Percentiles rank a stretch among this genome's conserved stretches.
Conservation (phyloP, 2,888 invertebrate genomes). For the Cyclophora punctaria region DNA sequence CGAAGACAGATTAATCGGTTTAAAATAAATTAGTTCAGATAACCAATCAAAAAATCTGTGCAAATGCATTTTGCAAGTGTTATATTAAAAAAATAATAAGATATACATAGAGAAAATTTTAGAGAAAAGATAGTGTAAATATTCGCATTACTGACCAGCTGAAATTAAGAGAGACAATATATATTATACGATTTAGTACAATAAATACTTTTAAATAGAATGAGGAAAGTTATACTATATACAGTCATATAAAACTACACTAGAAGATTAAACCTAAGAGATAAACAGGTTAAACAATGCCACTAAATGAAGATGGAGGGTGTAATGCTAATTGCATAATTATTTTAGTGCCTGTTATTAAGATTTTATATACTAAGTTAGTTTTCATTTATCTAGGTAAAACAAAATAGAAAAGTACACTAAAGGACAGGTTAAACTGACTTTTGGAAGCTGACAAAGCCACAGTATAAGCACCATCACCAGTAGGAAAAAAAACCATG, state of each 20-base stretch:
- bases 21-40: background rate
- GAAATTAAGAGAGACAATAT: too few species aligned
- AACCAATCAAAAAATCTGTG: background rate
- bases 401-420: conserved; percentile 32
- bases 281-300: conserved; percentile 10
- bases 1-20: conserved; percentile 6
- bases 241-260: conserved; percentile 1
- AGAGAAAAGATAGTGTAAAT: too few species aligned
- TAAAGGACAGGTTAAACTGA: conserved; percentile 39
- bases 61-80: background rate
- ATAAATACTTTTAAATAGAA: too few species aligned
- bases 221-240: too few species aligned
- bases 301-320: conserved; percentile 19
- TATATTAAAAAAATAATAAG: background rate
- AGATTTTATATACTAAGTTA: conserved; percentile 1
- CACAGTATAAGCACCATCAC: conserved; percentile 32
- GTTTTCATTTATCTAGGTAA: conserved; percentile 4
- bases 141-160: too few species aligned
- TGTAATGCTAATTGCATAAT: conserved; percentile 11
- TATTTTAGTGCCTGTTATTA: conserved; percentile 5
- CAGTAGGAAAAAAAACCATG: conserved; percentile 13
- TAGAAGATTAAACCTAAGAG: conserved; percentile 4
- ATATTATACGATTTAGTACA: too few species aligned
- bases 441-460: conserved; percentile 34
- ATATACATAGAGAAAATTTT: too few species aligned